Base-by-base conservation (phyloP, 2,797 vertebrate species). In the Sebastes iracundus region DNA sequence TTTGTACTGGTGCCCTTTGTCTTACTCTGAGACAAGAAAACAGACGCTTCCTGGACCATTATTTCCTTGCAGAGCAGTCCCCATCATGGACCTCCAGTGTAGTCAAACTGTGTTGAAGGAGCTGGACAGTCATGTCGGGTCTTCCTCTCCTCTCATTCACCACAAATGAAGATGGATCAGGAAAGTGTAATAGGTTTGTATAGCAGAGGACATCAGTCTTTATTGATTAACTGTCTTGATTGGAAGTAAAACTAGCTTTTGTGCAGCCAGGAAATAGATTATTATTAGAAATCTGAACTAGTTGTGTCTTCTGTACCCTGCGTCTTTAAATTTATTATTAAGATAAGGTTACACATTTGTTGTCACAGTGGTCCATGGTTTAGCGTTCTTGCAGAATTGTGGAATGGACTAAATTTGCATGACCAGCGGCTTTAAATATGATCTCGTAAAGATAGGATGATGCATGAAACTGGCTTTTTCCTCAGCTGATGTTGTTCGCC, bases 81-180 rank as follows among this genome's bases (percentile, higher is more conserved):
- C 72, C 65, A 25, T 73, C 22, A 35, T 61, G 63, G 35, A 79
- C 67, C 64, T 81, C n/a, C 6, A 66, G 58, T 77, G 14, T 78
- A 71, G 70, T 68, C 80, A 42, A 75, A 77, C 75, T 80, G 25
- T 53, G 71, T 38, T 71, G 63, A 82, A 84, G 53, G 77, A 76
- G 60, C 53, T 75, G 49, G 82, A 87, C 82, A 82, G 82, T 81
- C 71, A 77, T 79, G 79, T 84, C 53, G 1, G 67, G 76, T 79
- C 71, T 82, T 83, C 79, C 71, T 77, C 77, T 88, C 80, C 49
- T 86, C 62, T 84, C 63, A 77, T 88, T 92, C 82, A 33, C 65
- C 46, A 8, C 23, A 20, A 91, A 94, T 93, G 87, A 94, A 93
- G 94, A 95, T 90, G 74, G 89, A 95, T 94, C 83, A 90, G 85